Conservation (phyloP, 2,797 vertebrate genomes). For the Scolopax rusticola region DNA sequence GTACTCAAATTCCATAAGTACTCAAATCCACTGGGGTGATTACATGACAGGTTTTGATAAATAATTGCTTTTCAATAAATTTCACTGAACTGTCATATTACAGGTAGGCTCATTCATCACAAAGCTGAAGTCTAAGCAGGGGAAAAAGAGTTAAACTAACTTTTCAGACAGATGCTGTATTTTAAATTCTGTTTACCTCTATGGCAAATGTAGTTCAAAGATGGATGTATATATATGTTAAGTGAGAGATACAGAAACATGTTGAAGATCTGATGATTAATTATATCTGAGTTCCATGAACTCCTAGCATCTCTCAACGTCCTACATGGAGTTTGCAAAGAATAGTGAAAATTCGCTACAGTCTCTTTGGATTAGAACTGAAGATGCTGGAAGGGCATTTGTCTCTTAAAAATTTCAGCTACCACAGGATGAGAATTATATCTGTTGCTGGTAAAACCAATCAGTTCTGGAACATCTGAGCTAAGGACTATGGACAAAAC, state of each 20-base stretch:
- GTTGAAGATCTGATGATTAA: background rate
- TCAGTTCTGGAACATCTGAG: background rate
- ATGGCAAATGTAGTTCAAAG: background rate
- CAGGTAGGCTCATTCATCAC: background rate
- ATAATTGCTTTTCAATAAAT: background rate
- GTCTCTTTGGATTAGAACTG: background rate
- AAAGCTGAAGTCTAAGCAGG: background rate
- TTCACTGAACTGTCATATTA: background rate
- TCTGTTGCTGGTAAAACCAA: background rate
- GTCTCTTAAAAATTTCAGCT: background rate
- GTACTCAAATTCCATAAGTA: background rate
- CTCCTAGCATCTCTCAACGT: background rate
- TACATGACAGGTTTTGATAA: background rate
- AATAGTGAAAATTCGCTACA: background rate
- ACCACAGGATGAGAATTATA: background rate
- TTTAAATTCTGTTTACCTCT: background rate
- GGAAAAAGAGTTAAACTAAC: background rate
- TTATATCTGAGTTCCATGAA: background rate
- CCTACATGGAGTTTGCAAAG: background rate
- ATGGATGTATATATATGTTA: background rate
- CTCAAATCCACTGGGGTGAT: background rate
- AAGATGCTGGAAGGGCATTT: background rate
- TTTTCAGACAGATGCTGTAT: background rate
- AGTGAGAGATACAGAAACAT: background rate
- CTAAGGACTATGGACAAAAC: background rate